Percentiles rank a stretch among this genome's conserved stretches.
These are phyloP conservation scores for Gasteruption jaculator DNA, from an alignment of 2,888 invertebrate species.

Conservation along the genomic window DNA sequence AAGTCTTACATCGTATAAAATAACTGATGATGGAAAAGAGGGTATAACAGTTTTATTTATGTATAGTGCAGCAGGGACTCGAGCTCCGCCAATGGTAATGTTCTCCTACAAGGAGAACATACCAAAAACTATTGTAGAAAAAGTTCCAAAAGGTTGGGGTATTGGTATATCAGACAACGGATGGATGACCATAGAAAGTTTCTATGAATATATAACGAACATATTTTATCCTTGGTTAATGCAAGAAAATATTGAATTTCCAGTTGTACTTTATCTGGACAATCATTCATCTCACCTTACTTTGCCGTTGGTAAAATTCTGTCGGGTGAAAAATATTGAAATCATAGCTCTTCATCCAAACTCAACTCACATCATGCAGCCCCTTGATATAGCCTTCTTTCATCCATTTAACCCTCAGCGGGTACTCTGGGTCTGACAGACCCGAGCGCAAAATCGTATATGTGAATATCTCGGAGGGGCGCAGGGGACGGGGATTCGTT, in stretches of 20 bases:
- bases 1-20: no score
- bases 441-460: no score
- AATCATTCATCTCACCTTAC: constrained; percentile 43
- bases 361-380: constrained; percentile 42
- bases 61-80: constrained; percentile 33
- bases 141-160: constrained; percentile 37
- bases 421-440: no score
- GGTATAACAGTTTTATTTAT: constrained; percentile 28
- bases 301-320: constrained; percentile 40
- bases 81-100: constrained; percentile 29
- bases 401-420: constrained; percentile 20
- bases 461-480: no score
- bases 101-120: constrained; percentile 31
- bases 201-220: constrained; percentile 43
- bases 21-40: constrained; percentile 23
- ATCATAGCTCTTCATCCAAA: constrained; percentile 36
- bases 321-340: constrained; percentile 35
- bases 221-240: constrained; percentile 40
- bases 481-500: no score
- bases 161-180: constrained; percentile 42
- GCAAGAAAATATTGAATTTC: constrained; percentile 33
- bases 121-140: constrained; percentile 7
- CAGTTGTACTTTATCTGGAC: constrained; percentile 44
- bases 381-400: constrained; percentile 41
- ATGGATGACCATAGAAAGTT: constrained; percentile 46